phyloP scores from a whole-genome alignment of 2,888 invertebrate genomes.

The Caenorhabditis japonica region DNA sequence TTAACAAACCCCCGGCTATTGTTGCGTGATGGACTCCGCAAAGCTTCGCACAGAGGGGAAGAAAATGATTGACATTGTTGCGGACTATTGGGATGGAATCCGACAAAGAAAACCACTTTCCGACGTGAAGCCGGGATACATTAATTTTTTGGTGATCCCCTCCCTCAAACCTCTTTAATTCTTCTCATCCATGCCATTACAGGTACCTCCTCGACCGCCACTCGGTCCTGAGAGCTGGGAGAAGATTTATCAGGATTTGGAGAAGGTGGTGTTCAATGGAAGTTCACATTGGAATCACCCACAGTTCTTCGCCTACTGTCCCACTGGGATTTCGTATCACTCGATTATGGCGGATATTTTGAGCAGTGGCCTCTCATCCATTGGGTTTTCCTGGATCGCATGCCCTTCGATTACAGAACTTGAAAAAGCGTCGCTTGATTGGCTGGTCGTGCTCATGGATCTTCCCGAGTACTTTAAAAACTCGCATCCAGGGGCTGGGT shows the following conservation, averaged over 20 bases:
- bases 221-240: constrained; percentile 88
- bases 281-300: constrained; percentile 77
- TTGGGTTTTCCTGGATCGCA: constrained; percentile 77
- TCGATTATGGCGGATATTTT: constrained; percentile 76
- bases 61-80: constrained; percentile 95
- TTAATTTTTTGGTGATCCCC: constrained; percentile 81
- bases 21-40: constrained; percentile 85
- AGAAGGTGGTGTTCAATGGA: constrained; percentile 64
- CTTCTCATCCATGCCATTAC: no score
- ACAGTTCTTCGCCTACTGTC: constrained; percentile 76
- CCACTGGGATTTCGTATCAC: constrained; percentile 74
- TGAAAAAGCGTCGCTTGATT: constrained; percentile 79
- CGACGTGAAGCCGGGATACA: constrained; percentile 90
- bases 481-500: constrained; percentile 70
- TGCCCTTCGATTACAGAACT: constrained; percentile 80
- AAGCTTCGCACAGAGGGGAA: constrained; percentile 89
- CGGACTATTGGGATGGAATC: constrained; percentile 86
- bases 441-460: constrained; percentile 79
- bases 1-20: not conserved
- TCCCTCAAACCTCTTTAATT: no score
- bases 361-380: constrained; percentile 67
- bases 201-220: constrained; percentile 86
- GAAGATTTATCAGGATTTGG: constrained; percentile 85
- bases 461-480: constrained; percentile 72
- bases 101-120: constrained; percentile 87